These are phyloP conservation scores for Peromyscus nudipes DNA, from an alignment of 2,797 vertebrate genomes.

Conservation along the genomic window DNA sequence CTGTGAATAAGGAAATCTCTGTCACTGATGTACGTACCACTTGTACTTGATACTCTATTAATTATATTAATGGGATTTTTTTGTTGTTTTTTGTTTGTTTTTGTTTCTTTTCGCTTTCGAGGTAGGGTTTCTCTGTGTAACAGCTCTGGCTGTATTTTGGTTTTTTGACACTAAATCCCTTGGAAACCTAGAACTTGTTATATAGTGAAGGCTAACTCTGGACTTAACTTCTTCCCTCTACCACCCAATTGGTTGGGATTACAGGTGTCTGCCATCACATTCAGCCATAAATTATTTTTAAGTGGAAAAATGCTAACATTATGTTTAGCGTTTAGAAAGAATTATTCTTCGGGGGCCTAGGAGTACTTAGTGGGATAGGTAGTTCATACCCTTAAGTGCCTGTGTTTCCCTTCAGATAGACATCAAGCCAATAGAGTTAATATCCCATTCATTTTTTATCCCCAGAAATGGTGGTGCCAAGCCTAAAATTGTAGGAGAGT, in stretches of 20 bases:
- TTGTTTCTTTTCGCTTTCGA: neutral
- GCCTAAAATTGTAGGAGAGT: neutral
- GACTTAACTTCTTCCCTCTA: neutral
- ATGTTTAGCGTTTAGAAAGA: conserved; percentile 22
- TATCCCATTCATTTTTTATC: neutral
- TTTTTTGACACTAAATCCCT: neutral
- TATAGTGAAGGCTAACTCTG: neutral
- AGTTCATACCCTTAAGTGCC: conserved; percentile 1
- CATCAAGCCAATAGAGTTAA: neutral
- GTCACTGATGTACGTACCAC: neutral
- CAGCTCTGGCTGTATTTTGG: neutral
- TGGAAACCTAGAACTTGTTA: neutral
- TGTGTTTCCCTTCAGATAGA: neutral
- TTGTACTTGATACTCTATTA: neutral
- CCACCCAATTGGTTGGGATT: neutral
- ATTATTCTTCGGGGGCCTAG: neutral
- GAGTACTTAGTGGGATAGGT: neutral
- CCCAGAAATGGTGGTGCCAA: neutral
- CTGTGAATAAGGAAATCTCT: neutral
- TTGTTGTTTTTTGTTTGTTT: neutral
- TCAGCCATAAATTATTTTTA: conserved; percentile 7
- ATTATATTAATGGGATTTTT: neutral
- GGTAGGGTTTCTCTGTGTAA: neutral
- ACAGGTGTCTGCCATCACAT: neutral
- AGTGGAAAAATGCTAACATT: conserved; percentile 21